These are phyloP conservation scores for Artemia sinica DNA, from an alignment of 2,888 invertebrate species.

Conservation along the genomic window DNA sequence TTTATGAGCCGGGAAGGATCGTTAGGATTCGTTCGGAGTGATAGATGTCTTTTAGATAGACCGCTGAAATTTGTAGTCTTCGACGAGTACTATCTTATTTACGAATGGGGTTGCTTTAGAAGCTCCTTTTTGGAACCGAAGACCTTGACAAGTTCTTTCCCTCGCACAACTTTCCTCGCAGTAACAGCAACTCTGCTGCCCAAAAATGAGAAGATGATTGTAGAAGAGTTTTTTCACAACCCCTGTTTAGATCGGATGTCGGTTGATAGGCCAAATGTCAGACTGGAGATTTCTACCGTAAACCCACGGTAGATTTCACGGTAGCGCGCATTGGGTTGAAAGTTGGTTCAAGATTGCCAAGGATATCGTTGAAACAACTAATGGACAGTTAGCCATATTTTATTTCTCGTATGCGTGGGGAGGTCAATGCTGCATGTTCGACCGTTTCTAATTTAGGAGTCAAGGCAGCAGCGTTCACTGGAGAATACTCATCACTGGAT, in stretches of 20 bases:
- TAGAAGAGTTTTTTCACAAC: background rate
- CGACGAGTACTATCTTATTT: background rate
- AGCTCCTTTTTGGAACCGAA: background rate
- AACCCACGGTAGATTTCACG: background rate
- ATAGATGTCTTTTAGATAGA: constrained; percentile 1
- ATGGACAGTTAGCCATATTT: background rate
- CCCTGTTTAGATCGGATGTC: background rate
- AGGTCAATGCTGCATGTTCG: no score
- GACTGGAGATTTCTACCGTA: background rate
- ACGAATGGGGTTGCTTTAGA: background rate
- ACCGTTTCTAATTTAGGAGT: background rate
- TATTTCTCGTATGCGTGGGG: background rate
- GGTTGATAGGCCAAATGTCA: background rate
- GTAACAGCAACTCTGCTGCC: background rate
- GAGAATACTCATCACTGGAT: background rate
- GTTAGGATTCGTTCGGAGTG: background rate
- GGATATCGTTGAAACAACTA: background rate
- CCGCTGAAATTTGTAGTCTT: background rate
- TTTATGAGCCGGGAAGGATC: background rate
- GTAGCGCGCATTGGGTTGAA: background rate
- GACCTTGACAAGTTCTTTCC: background rate
- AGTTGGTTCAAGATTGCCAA: background rate
- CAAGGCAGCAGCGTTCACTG: background rate
- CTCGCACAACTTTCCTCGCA: background rate
- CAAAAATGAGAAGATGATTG: background rate